Evolutionary conservation across 2,797 vertebrate genomes (phyloP).

Genomic region (Chrysocyon brachyurus): DNA sequence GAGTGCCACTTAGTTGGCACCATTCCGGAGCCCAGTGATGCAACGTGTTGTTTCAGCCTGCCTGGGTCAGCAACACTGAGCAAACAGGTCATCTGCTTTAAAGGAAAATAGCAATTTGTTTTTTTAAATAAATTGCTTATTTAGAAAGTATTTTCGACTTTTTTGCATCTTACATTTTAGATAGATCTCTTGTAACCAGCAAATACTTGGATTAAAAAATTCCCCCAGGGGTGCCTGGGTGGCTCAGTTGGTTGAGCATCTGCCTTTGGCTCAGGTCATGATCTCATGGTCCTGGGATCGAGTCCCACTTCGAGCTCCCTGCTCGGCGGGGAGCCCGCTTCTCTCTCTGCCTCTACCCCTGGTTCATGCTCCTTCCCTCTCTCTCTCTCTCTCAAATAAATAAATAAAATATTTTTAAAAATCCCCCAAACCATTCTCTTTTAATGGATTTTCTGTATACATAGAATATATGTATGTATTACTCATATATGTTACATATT

Average conservation of each 20-base stretch:
- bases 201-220: background rate
- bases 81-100: background rate
- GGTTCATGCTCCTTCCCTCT: no score
- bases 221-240: no score
- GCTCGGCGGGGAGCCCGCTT: no score
- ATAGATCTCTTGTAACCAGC: background rate
- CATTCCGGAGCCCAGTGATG: background rate
- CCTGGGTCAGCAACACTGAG: background rate
- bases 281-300: no score
- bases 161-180: background rate
- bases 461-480: background rate
- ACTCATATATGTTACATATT: background rate
- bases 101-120: background rate
- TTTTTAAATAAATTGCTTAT: background rate
- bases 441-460: background rate
- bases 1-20: background rate
- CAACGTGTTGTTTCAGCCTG: background rate
- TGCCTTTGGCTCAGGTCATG: no score
- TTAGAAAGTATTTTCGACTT: slow-evolving; percentile 13
- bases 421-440: background rate
- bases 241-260: no score
- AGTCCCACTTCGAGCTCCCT: no score
- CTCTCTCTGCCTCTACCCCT: no score
- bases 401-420: background rate
- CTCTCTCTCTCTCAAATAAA: no score